Percentiles rank a stretch among this genome's conserved stretches.
Evolutionary conservation across 2,113 vertebrate species (phyloP).

Genomic region (Alethe castanea): DNA sequence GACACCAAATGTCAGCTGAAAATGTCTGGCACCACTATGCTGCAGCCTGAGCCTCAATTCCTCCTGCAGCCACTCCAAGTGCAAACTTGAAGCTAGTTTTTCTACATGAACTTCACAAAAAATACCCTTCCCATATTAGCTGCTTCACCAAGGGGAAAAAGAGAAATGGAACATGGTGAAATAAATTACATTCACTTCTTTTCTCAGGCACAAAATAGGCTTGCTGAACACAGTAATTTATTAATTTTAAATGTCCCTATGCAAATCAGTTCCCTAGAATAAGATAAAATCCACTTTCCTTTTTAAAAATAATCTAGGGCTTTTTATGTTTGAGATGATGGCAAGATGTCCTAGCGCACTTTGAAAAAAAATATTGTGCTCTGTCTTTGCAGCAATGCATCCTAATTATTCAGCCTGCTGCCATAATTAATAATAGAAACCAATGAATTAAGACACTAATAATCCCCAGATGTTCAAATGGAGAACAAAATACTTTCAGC

Average conservation of each 20-base stretch:
- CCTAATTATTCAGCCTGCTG: slow-evolving; percentile 62
- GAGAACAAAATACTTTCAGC: slow-evolving; percentile 64
- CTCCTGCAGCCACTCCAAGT: not conserved
- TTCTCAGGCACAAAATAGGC: slow-evolving; percentile 54
- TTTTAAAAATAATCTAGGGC: slow-evolving; percentile 64
- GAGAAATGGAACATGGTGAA: slow-evolving; percentile 26
- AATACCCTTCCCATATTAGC: not conserved
- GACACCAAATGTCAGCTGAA: slow-evolving; percentile 31
- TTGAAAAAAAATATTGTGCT: slow-evolving; percentile 26
- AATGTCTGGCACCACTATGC: not conserved
- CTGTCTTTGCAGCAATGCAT: slow-evolving; percentile 52
- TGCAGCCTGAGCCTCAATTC: not conserved
- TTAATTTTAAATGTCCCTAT: slow-evolving; percentile 69
- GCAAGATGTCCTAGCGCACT: slow-evolving; percentile 53
- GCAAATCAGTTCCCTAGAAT: slow-evolving; percentile 62
- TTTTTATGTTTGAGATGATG: slow-evolving; percentile 56
- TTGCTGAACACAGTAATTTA: slow-evolving; percentile 53
- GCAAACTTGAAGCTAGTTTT: not conserved
- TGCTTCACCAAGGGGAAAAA: slow-evolving; percentile 19
- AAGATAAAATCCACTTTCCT: slow-evolving; percentile 54
- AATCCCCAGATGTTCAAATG: slow-evolving; percentile 72
- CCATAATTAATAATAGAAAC: slow-evolving; percentile 73
- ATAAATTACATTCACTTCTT: slow-evolving; percentile 42
- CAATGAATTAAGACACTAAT: slow-evolving; percentile 72
- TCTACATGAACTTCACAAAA: not conserved